These are phyloP conservation scores for Anseranas semipalmata DNA, from an alignment of 2,113 vertebrate genomes.

Conservation along the genomic window DNA sequence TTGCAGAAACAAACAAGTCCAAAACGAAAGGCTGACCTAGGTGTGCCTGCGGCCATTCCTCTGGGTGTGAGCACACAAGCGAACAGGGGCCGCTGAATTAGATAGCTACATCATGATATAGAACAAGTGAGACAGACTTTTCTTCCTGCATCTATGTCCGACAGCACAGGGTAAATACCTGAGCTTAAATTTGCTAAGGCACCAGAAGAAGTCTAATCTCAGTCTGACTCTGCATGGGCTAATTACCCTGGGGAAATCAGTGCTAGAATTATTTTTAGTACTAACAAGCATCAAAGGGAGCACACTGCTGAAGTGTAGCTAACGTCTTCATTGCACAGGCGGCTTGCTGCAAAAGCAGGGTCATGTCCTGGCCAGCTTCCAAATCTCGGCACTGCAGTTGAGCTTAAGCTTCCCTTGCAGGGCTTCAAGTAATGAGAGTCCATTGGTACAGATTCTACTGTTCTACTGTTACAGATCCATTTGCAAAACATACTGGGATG, in stretches of 20 bases:
- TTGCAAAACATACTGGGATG: background rate
- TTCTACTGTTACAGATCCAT: background rate
- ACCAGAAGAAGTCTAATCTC: conserved; percentile 18
- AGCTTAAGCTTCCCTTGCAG: background rate
- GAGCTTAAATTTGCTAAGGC: background rate
- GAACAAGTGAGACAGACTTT: background rate
- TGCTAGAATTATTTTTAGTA: conserved; percentile 17
- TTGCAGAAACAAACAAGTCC: background rate
- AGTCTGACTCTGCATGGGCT: background rate
- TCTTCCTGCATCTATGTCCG: background rate
- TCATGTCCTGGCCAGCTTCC: background rate
- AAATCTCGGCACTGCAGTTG: background rate
- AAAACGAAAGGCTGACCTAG: background rate
- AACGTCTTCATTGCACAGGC: background rate
- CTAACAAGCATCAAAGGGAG: conserved; percentile 13
- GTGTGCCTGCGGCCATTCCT: background rate
- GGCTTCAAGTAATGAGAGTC: background rate
- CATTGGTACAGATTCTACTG: background rate
- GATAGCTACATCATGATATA: rapidly evolving
- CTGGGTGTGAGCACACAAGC: background rate
- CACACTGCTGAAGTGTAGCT: background rate
- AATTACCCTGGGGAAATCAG: conserved; percentile 58
- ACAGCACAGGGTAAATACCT: background rate
- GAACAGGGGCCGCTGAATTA: background rate
- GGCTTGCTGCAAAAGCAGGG: background rate